Conservation (phyloP, 2,113 vertebrate genomes). For the Phylloscopus trochiloides region DNA sequence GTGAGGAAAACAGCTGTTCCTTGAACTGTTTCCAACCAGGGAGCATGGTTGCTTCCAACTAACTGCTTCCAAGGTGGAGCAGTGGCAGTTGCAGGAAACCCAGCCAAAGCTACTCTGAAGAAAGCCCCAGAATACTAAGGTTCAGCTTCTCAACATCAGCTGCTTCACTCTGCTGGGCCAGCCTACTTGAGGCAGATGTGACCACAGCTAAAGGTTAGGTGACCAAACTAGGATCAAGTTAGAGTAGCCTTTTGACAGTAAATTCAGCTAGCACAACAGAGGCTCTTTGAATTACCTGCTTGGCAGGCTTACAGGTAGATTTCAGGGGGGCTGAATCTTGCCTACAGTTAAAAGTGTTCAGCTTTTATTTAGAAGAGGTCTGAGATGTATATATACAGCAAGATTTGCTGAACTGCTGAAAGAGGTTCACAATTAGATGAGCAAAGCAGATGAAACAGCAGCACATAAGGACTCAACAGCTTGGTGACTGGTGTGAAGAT, state of each 20-base stretch:
- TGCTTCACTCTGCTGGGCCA: neutral
- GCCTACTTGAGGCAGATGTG: neutral
- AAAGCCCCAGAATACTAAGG: neutral
- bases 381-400: neutral
- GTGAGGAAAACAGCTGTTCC: neutral
- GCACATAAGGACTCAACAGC: neutral
- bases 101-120: neutral
- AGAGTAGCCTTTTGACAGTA: neutral
- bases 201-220: neutral
- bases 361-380: constrained; percentile 36
- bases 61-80: neutral
- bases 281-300: neutral
- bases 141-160: neutral
- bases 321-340: neutral
- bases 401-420: neutral
- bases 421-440: neutral
- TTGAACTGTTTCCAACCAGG: neutral
- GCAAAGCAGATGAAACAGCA: neutral
- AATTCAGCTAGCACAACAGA: neutral
- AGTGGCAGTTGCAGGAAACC: neutral
- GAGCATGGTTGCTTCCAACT: neutral
- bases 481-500: neutral
- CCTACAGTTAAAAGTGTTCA: neutral
- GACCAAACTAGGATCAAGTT: neutral
- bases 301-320: neutral